phyloP scores from a whole-genome alignment of 2,888 invertebrate genomes.

The Acrocera orbiculus region DNA sequence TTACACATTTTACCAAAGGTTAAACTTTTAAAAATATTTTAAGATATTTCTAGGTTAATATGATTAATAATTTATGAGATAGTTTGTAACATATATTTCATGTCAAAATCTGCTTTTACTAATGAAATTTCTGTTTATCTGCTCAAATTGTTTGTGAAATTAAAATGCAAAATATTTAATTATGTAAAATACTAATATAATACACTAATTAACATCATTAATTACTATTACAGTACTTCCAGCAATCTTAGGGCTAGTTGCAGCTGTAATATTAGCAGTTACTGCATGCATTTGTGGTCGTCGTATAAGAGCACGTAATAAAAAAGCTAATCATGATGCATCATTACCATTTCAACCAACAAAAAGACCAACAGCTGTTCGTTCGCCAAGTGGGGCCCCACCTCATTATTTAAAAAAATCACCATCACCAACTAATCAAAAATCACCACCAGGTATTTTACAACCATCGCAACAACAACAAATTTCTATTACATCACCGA shows the following conservation, averaged over 20 bases:
- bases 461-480: slow-evolving; percentile 4
- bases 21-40: no score
- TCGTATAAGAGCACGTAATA: slow-evolving; percentile 25
- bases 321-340: slow-evolving; percentile 28
- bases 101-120: no score
- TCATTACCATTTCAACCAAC: slow-evolving; percentile 31
- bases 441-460: slow-evolving; percentile 24
- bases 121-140: no score
- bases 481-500: not conserved
- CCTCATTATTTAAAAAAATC: slow-evolving; percentile 79
- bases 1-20: no score
- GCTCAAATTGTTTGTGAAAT: no score
- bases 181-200: no score
- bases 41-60: no score
- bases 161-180: no score
- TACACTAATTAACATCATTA: no score
- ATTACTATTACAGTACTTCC: slow-evolving; percentile 28
- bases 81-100: no score
- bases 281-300: slow-evolving; percentile 29
- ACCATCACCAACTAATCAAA: slow-evolving; percentile 65
- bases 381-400: slow-evolving; percentile 65
- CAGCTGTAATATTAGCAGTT: slow-evolving; percentile 28
- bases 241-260: slow-evolving; percentile 27
- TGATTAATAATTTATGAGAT: no score
- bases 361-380: slow-evolving; percentile 42